Conservation (phyloP, 2,113 vertebrate genomes). For the Halichoeres trimaculatus region DNA sequence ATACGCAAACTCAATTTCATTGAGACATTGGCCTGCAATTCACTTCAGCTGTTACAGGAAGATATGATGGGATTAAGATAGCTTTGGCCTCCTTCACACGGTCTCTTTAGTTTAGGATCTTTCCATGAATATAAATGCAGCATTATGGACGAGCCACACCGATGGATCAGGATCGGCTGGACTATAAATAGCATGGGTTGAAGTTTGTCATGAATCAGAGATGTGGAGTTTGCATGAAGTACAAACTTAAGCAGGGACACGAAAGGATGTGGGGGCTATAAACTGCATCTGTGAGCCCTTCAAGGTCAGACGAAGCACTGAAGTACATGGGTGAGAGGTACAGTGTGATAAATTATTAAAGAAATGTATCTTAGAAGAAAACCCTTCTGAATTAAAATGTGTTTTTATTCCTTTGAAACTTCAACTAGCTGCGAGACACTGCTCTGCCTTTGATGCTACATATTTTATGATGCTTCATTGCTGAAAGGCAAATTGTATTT, state of each 20-base stretch:
- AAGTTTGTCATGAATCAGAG: slow-evolving; percentile 41
- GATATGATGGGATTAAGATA: slow-evolving; percentile 9
- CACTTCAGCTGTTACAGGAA: neutral
- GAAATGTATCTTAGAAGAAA: neutral
- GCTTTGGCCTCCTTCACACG: slow-evolving; percentile 21
- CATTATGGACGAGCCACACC: slow-evolving; percentile 46
- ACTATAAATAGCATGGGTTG: slow-evolving; percentile 58
- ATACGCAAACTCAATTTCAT: neutral
- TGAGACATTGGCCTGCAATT: neutral
- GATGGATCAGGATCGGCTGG: slow-evolving; percentile 12
- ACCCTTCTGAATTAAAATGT: neutral
- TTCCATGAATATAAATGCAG: slow-evolving; percentile 63
- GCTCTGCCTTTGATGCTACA: neutral
- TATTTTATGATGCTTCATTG: neutral
- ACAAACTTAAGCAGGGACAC: slow-evolving; percentile 25
- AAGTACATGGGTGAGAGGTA: neutral
- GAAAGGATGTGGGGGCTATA: neutral
- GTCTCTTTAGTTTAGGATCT: slow-evolving; percentile 14
- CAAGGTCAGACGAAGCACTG: slow-evolving; percentile 28
- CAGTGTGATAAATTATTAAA: neutral
- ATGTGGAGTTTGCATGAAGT: slow-evolving; percentile 9
- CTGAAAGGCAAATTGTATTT: too few species aligned
- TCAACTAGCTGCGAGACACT: too few species aligned
- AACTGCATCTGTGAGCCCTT: slow-evolving; percentile 24
- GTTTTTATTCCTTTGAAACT: too few species aligned